Conservation (phyloP, 2,113 vertebrate species). For the Anhinga anhinga region DNA sequence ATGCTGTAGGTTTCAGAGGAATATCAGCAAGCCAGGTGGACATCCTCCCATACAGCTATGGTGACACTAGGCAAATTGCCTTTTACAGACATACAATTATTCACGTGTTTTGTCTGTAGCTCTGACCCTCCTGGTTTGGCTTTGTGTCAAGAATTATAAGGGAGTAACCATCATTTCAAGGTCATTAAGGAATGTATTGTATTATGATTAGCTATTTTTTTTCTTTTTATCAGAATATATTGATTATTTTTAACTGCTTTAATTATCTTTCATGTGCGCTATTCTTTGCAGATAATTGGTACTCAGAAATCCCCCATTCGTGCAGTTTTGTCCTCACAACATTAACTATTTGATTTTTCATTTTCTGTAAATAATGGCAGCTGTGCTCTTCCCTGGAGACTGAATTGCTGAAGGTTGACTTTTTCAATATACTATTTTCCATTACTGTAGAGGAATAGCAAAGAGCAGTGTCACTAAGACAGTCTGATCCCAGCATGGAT, state of each 20-base stretch:
- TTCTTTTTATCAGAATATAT: background rate
- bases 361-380: constrained; percentile 55
- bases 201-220: constrained; percentile 2
- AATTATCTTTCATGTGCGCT: background rate
- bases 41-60: background rate
- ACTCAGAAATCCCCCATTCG: background rate
- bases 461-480: background rate
- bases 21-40: background rate
- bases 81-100: background rate
- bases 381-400: constrained; percentile 12
- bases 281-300: constrained; percentile 16
- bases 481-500: background rate
- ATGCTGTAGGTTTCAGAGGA: background rate
- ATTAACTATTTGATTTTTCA: constrained; percentile 57
- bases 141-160: background rate
- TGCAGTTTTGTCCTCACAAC: constrained; percentile 21
- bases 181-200: background rate
- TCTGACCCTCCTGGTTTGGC: background rate
- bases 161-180: background rate
- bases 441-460: background rate
- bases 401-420: background rate
- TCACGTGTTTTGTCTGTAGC: background rate
- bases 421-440: background rate
- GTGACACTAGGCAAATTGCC: background rate
- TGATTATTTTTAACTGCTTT: background rate